phyloP scores from a whole-genome alignment of 2,797 vertebrate species.

The Arrhamphus sclerolepis region DNA sequence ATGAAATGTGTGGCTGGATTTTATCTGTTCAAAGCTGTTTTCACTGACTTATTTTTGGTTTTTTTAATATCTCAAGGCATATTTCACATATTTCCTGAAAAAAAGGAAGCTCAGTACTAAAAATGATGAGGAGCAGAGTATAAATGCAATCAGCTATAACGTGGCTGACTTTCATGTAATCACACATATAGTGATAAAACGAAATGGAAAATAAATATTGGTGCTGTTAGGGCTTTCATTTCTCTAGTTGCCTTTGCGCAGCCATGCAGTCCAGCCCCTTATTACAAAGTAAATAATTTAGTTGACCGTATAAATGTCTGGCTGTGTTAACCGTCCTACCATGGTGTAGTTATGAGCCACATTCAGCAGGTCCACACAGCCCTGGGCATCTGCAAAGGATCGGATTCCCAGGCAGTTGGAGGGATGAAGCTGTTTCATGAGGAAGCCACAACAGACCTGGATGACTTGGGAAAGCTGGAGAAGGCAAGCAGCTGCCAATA shows the following conservation, averaged over 20 bases:
- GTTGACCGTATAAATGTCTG: constrained; percentile 20
- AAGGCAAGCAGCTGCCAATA: constrained; percentile 96
- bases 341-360: constrained; percentile 96
- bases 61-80: neutral
- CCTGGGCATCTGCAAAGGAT: constrained; percentile 96
- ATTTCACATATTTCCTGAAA: too few relatives aligned
- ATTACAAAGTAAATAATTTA: constrained; percentile 51
- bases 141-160: neutral
- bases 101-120: too few relatives aligned
- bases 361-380: constrained; percentile 91
- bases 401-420: constrained; percentile 98
- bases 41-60: neutral
- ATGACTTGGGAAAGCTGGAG: constrained; percentile 96
- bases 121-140: constrained; percentile 9
- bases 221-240: constrained; percentile 23
- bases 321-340: constrained; percentile 79
- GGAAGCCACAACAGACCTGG: constrained; percentile 97
- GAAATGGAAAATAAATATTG: neutral
- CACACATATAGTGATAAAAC: constrained; percentile 16
- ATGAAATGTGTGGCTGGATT: neutral
- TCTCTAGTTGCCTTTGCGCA: constrained; percentile 7
- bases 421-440: constrained; percentile 97
- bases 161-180: constrained; percentile 5
- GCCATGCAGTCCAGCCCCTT: constrained; percentile 10
- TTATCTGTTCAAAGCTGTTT: neutral